Base-by-base conservation (phyloP, 2,113 vertebrate species). In the Galbula dea region DNA sequence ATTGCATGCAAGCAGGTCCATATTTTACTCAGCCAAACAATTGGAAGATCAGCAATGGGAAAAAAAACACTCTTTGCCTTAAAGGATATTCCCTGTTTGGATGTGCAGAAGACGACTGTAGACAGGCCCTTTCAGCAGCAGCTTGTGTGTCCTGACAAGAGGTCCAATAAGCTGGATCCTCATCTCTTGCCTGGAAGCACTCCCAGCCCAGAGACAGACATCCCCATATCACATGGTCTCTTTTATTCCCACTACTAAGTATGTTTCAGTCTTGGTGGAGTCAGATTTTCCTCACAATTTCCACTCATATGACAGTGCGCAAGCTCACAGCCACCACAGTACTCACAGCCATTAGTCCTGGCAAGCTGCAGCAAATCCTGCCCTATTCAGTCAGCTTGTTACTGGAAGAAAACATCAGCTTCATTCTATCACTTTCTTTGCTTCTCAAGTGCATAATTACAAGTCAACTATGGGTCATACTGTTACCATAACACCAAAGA, bases 291-390 rank as follows among this genome's bases (percentile, higher is more conserved):
- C 74, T 96, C 84, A 93, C 51, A 87, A 76, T 93, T 94, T 94
- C 91, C 74, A n/a, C 46, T 54, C 84, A 63, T 58, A 62, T 3
- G 3, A 93, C 66, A 65, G 62, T 23, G 14, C 52, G 54, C 5
- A 4, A 89, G 77, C 62, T 91, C 51, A 27, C 63, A 87, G 63
- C 51, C 78, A 87, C 89, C 46, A 69, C 91, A 96, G 62, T 74
- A n/a, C 54, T 93, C 51, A 24, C 81, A 91, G 62, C 59, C 84
- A 26, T 83, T 85, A 89, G 78, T 69, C 76, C 91, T 67, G 58
- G 82, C 94, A 89, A 94, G 72, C 89, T 92, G 91, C 91, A 94
- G 74, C 80, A 93, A 95, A 95, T 90, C 51, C 86, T 93, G 75
- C 51, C 57, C 39, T 92, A 12, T 73, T 87, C 84, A 87, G 82